Evolutionary conservation across 2,888 invertebrate genomes (phyloP).

Genomic region (Microchrysa polita): DNA sequence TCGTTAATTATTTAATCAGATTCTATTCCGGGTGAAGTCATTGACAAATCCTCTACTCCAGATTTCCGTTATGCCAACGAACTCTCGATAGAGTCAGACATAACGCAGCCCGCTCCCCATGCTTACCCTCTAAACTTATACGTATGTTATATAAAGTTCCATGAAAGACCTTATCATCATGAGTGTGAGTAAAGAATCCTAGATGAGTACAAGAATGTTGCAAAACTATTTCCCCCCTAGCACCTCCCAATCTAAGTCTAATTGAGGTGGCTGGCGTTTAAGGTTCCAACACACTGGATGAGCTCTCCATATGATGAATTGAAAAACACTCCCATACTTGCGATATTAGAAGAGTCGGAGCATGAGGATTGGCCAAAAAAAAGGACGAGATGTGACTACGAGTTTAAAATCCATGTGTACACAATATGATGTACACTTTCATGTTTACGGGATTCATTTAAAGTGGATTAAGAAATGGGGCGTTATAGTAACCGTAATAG

Average conservation of each 20-base stretch:
- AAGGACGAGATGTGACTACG: conserved; percentile 1
- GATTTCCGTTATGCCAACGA: too few relatives aligned
- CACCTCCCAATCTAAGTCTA: not conserved
- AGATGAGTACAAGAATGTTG: too few relatives aligned
- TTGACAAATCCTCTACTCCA: too few relatives aligned
- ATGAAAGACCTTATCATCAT: too few relatives aligned
- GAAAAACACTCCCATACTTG: not conserved
- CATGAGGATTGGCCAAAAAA: not conserved
- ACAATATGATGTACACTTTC: conserved; percentile 1
- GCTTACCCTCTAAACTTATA: too few relatives aligned
- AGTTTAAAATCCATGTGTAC: not conserved
- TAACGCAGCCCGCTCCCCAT: not conserved
- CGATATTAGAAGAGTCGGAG: not conserved
- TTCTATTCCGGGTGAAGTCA: not conserved
- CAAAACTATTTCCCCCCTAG: too few relatives aligned
- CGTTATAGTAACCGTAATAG: not conserved
- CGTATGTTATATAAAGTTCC: too few relatives aligned
- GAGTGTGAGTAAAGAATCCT: too few relatives aligned
- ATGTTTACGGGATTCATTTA: conserved; percentile 6
- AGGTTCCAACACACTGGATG: not conserved
- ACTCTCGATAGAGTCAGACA: not conserved
- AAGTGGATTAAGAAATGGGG: conserved; percentile 11
- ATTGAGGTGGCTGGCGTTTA: not conserved
- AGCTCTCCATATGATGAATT: not conserved
- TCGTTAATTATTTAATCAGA: conserved; percentile 35